Percentiles rank a stretch among this genome's conserved stretches.
phyloP scores from a whole-genome alignment of 2,113 vertebrate genomes.

The Dasyurus viverrinus region DNA sequence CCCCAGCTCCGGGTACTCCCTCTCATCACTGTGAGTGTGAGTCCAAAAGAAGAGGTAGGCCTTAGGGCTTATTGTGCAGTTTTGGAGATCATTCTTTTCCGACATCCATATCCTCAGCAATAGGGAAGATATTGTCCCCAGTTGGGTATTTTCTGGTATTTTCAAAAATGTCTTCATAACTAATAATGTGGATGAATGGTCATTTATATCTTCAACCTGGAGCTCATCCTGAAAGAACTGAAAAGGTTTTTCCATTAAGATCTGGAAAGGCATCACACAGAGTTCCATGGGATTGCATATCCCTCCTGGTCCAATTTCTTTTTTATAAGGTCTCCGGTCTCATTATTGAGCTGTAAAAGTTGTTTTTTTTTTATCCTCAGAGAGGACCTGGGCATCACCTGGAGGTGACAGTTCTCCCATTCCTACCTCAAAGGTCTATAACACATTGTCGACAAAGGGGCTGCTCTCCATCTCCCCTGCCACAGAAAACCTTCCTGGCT shows the following conservation, averaged over 20 bases:
- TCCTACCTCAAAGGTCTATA: constrained; percentile 78
- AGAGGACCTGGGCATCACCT: constrained; percentile 53
- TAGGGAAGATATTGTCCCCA: constrained; percentile 57
- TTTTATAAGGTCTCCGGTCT: constrained; percentile 77
- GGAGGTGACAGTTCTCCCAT: constrained; percentile 44
- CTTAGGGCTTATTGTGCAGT: constrained; percentile 73
- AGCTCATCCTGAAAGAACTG: constrained; percentile 80
- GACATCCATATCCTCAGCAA: constrained; percentile 74
- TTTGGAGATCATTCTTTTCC: constrained; percentile 83
- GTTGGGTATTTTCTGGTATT: constrained; percentile 49
- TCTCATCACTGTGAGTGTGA: not conserved
- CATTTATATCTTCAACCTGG: constrained; percentile 80
- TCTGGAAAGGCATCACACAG: constrained; percentile 83
- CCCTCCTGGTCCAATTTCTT: constrained; percentile 79
- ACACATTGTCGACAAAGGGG: constrained; percentile 80
- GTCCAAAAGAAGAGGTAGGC: constrained; percentile 76
- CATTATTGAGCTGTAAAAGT: constrained; percentile 79
- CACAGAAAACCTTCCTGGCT: constrained; percentile 77
- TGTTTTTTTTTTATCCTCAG: constrained; percentile 71
- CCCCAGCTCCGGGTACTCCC: constrained; percentile 56
- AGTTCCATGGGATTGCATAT: constrained; percentile 79
- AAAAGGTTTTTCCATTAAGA: constrained; percentile 81
- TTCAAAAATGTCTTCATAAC: constrained; percentile 54
- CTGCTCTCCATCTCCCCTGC: constrained; percentile 81
- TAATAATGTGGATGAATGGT: constrained; percentile 76